A percentile compares a stretch with the other conserved stretches of the same genome.
Evolutionary conservation across 2,888 invertebrate species (phyloP).

Genomic region (Plusia festucae): DNA sequence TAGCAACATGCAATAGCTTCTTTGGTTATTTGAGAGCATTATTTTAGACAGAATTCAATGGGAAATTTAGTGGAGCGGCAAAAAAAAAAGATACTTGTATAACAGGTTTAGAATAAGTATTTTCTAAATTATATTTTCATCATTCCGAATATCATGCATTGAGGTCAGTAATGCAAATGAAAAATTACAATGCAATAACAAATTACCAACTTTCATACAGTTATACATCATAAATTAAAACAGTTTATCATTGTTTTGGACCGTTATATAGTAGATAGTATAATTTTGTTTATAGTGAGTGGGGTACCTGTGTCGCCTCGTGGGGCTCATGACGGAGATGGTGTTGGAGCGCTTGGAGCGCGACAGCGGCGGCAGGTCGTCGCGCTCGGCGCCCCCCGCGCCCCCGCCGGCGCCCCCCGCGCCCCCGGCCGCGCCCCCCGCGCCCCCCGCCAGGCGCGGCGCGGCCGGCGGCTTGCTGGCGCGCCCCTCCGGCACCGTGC

Average conservation of each 20-base stretch:
- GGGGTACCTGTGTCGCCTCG: slow-evolving; percentile 78
- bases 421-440: slow-evolving; percentile 45
- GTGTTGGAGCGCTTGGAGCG: slow-evolving; percentile 92
- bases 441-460: slow-evolving; percentile 55
- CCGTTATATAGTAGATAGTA: too few relatives aligned
- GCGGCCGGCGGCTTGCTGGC: slow-evolving; percentile 48
- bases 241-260: too few relatives aligned
- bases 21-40: not conserved
- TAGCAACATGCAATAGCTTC: not conserved
- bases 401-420: slow-evolving; percentile 56
- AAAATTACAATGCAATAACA: too few relatives aligned
- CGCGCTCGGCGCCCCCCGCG: slow-evolving; percentile 59
- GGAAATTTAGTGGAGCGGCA: not conserved
- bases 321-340: slow-evolving; percentile 95
- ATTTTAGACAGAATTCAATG: not conserved
- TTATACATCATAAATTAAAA: too few relatives aligned
- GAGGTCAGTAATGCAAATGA: too few relatives aligned
- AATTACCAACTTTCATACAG: too few relatives aligned
- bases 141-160: not conserved
- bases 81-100: not conserved
- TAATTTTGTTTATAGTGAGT: not conserved
- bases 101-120: not conserved
- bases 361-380: slow-evolving; percentile 89
- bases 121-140: not conserved
- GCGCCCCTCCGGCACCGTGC: slow-evolving; percentile 68